Conservation (phyloP, 2,113 vertebrate genomes). For the Platycercus adscitus region DNA sequence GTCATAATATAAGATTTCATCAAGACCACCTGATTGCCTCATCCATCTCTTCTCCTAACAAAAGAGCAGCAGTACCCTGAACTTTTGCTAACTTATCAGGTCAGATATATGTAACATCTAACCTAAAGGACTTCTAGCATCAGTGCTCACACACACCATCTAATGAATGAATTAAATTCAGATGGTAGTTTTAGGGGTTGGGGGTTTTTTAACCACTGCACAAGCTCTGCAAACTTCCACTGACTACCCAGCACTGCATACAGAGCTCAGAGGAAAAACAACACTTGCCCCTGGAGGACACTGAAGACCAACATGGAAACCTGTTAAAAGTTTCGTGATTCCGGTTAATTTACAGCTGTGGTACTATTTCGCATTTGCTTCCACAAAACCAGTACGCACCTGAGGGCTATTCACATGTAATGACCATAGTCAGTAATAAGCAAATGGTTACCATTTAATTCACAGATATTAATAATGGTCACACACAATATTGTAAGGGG, state of each 20-base stretch:
- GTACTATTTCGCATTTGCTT: not conserved
- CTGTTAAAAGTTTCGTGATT: not conserved
- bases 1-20: constrained; percentile 36
- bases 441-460: not conserved
- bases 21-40: constrained; percentile 13
- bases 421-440: not conserved
- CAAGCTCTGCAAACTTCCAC: not conserved
- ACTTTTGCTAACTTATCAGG: constrained; percentile 13
- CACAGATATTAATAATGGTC: not conserved
- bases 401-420: not conserved
- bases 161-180: not conserved
- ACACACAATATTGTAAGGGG: not conserved
- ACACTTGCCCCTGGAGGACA: not conserved
- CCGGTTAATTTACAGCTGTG: not conserved
- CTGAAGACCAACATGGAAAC: not conserved
- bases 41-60: constrained; percentile 12
- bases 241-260: not conserved
- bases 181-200: not conserved
- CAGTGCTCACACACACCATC: not conserved
- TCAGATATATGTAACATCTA: not conserved
- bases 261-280: not conserved
- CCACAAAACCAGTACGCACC: not conserved
- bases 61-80: not conserved
- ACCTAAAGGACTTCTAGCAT: not conserved
- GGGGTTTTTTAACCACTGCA: not conserved